Conservation (phyloP, 2,888 invertebrate species). For the Pseudococcus longispinus region DNA sequence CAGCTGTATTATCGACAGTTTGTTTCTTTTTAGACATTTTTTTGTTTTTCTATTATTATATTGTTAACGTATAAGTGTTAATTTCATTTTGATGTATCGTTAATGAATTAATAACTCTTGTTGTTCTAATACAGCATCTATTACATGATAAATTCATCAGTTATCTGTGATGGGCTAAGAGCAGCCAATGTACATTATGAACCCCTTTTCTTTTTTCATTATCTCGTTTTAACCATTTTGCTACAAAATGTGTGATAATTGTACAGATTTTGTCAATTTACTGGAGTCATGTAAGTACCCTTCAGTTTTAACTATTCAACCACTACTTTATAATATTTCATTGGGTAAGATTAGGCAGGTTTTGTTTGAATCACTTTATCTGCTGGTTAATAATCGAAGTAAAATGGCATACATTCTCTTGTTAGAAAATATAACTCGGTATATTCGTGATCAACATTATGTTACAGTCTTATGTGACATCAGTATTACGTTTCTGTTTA, state of each 20-base stretch:
- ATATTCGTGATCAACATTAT: constrained; percentile 60
- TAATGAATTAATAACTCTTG: background rate
- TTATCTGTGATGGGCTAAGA: constrained; percentile 15
- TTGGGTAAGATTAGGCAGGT: background rate
- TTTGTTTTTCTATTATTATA: background rate
- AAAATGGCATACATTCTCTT: background rate
- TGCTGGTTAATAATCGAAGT: background rate
- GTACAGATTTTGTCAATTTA: constrained; percentile 91
- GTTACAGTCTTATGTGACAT: constrained; percentile 29
- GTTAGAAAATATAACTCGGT: background rate
- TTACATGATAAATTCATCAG: constrained; percentile 4
- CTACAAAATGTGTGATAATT: constrained; percentile 79
- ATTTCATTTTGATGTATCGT: background rate
- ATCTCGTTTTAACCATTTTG: background rate
- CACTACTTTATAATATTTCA: background rate
- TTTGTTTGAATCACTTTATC: background rate
- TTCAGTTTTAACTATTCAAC: background rate
- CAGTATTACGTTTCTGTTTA: background rate
- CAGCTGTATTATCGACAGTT: too few species aligned
- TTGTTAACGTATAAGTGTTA: constrained; percentile 1
- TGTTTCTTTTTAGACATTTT: background rate
- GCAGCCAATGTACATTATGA: background rate
- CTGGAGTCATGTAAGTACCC: constrained; percentile 79
- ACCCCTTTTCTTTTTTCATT: background rate
- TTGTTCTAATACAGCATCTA: background rate